Conservation (phyloP, 2,113 vertebrate genomes). For the Pteruthius melanotis region DNA sequence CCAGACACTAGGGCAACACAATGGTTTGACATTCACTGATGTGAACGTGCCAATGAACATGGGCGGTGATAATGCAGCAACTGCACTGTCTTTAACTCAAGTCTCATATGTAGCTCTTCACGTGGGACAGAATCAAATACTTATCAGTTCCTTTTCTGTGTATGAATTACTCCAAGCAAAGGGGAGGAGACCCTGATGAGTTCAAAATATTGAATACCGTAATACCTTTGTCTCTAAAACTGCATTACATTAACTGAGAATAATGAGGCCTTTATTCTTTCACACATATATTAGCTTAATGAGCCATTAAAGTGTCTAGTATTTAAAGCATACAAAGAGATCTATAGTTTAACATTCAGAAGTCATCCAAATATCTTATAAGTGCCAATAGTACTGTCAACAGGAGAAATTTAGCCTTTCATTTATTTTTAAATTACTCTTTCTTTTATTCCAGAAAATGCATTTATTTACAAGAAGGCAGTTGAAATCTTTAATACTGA, state of each 20-base stretch:
- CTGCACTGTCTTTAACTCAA: background rate
- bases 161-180: background rate
- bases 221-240: background rate
- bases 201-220: background rate
- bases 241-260: background rate
- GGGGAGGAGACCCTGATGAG: background rate
- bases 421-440: background rate
- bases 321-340: background rate
- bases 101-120: background rate
- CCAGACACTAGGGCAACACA: background rate
- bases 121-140: background rate
- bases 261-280: background rate
- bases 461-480: background rate
- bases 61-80: background rate
- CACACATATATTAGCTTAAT: background rate
- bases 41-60: background rate
- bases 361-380: background rate
- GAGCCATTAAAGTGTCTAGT: background rate
- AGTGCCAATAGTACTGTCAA: background rate
- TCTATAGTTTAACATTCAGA: background rate
- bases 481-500: background rate
- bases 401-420: background rate
- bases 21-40: background rate
- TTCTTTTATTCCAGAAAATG: background rate
- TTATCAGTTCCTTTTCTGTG: background rate